Conservation (phyloP, 1,140 invertebrate species). For the Drosophila rhopaloa region DNA sequence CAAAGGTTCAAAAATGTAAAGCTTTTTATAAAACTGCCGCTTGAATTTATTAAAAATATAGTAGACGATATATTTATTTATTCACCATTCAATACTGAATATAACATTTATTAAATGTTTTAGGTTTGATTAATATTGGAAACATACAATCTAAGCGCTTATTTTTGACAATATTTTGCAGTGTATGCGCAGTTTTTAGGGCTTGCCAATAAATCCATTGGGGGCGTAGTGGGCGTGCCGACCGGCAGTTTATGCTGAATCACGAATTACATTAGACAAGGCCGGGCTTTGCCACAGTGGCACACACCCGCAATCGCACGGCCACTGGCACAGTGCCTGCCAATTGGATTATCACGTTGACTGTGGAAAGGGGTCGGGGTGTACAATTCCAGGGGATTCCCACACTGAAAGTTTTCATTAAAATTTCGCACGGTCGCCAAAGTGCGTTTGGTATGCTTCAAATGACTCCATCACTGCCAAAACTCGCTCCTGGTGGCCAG, state of each 20-base stretch:
- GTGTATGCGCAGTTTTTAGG: constrained; percentile 17
- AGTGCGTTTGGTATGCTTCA: constrained; percentile 56
- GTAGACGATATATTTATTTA: too few species aligned
- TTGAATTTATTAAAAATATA: too few species aligned
- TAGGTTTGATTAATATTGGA: too few species aligned
- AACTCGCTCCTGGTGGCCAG: constrained; percentile 5
- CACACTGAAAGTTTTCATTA: constrained; percentile 62
- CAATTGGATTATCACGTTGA: constrained; percentile 78
- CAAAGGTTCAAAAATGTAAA: too few species aligned
- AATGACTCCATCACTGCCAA: constrained; percentile 75
- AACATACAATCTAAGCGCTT: too few species aligned
- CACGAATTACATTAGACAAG: constrained; percentile 80
- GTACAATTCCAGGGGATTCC: constrained; percentile 6
- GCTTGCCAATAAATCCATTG: constrained; percentile 66
- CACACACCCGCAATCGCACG: not conserved
- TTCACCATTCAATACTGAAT: too few species aligned
- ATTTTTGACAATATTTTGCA: not conserved
- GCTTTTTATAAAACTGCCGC: too few species aligned
- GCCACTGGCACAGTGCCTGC: constrained; percentile 37
- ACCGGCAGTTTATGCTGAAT: constrained; percentile 76
- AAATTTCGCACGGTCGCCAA: constrained; percentile 49
- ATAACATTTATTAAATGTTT: too few species aligned
- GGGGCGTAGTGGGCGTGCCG: constrained; percentile 22
- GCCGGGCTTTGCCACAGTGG: constrained; percentile 42
- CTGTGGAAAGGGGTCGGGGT: not conserved